Base-by-base conservation (phyloP, 2,888 invertebrate genomes). In the Euplagia quadripunctaria region DNA sequence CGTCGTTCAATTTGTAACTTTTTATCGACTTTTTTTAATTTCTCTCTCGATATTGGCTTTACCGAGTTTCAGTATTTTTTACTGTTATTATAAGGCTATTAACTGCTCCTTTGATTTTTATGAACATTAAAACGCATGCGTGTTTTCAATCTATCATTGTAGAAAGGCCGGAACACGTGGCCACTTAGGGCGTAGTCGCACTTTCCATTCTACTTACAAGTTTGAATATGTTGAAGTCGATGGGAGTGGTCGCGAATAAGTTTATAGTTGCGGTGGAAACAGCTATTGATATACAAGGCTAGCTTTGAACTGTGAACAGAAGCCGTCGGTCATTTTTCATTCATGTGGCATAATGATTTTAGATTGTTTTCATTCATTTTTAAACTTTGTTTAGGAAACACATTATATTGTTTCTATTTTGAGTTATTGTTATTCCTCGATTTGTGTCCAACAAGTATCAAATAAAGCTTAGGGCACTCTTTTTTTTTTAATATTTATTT, bases 261-360 rank as follows among this genome's bases (percentile, higher is more conserved):
- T 75, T 73, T 66, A 46, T 16, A 67, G 46, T 66, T 70, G 41
- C 52, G 42, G 64, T 64, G 55, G 31, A 41, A 64, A 61, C 7
- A 68, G 51, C 63, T 52, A 64, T 69, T 71, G 67, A 75, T 74
- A 74, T 68, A 68, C 52, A 61, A 58, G 41, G 73, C 51, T 67
- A 68, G 74, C 70, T 70, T 52, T 75, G 43, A 76, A 75, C 66
- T 71, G 71, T 76, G 68, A 64, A 75, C 43, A 31, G n/a, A 65
- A 76, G 72, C 49, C n/a, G 5, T 72, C 72, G 68, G 72, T 73
- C 16, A 58, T 78, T 73, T 73, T 79, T 82, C 82, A 81, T 82
- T 82, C 81, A 82, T 76, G n/a, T 46, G 31, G 31, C 31, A 31
- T 31, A 31, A 31, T 31, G 31, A 31, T 31, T 31, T 31, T 2